These are phyloP conservation scores for Diachasmimorpha longicaudata DNA, from an alignment of 1,140 invertebrate species.

Conservation along the genomic window DNA sequence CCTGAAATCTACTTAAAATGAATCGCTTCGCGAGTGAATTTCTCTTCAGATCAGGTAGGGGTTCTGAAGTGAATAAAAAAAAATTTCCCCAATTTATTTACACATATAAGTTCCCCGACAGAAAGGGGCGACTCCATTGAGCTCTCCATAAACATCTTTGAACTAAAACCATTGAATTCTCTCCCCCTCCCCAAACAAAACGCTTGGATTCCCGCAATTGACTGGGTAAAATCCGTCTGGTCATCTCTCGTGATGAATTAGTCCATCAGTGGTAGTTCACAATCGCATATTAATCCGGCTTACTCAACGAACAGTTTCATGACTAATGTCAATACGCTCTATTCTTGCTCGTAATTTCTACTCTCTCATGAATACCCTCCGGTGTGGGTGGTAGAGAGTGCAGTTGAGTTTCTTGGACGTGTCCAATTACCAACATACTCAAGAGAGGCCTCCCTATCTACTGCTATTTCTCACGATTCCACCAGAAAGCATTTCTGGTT, in stretches of 20 bases:
- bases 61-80: too few species aligned
- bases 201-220: too few species aligned
- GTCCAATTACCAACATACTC: not conserved
- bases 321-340: not conserved
- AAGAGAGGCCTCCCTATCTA: not conserved
- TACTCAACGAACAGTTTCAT: not conserved
- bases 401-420: not conserved
- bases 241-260: not conserved
- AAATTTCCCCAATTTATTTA: too few species aligned
- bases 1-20: too few species aligned
- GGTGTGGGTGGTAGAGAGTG: not conserved
- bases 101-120: too few species aligned
- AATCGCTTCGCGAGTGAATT: too few species aligned
- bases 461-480: not conserved
- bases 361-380: not conserved
- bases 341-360: not conserved
- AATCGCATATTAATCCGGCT: not conserved
- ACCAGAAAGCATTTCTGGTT: not conserved
- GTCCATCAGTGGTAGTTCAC: not conserved
- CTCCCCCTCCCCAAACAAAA: too few species aligned
- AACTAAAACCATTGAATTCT: too few species aligned
- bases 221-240: not conserved
- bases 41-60: too few species aligned
- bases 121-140: too few species aligned
- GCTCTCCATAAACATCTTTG: too few species aligned